Evolutionary conservation across 2,888 invertebrate species (phyloP), one percentile per base, ranked within the genome.

Genomic region (Conchocele bisecta): DNA sequence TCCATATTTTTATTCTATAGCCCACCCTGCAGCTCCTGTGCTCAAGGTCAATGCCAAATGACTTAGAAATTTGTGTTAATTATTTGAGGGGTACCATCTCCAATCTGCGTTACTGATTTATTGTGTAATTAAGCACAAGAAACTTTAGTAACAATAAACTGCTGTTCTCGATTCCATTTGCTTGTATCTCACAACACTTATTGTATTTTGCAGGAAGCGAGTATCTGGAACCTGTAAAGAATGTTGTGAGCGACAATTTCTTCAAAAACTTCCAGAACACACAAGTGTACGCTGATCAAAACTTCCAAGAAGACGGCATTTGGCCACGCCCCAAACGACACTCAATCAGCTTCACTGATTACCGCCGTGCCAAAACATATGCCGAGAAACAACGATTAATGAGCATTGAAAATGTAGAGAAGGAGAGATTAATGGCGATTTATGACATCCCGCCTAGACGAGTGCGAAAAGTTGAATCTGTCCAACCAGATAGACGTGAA

Each of bases 321-420:
- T 84, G 85, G 81, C 79, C 63, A 22, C 59, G 77, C n/a, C 71
- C 79, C 41, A 88, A 87, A 58, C 83, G 87, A 35, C 86, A 87
- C 67, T 88, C 87, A 6, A 83, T 85, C 22, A 86, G 86, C 68
- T 85, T 86, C 46, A 85, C 83, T n/a, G 86, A 88, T 60, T 86
- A 81, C 61, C 70, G 82, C 46, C 78, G 81, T 24, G 80, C 82
- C 57, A 78, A 81, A 53, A 75, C 74, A 13, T 79, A 81, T 7
- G 65, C 77, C 9, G 84, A 83, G 29, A 85, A 83, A 39, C 73
- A 79, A 13, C 74, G 81, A 39, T 71, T 86, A 41, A 82, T 81
- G 53, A 84, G 85, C 69, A 86, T 84, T 48, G 87, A 87, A 69
- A 85, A 85, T 72, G 74, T 84, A 15, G 86, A 84, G 37, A 75